Base-by-base conservation (phyloP, 2,888 invertebrate species). In the Eupithecia vulgata region DNA sequence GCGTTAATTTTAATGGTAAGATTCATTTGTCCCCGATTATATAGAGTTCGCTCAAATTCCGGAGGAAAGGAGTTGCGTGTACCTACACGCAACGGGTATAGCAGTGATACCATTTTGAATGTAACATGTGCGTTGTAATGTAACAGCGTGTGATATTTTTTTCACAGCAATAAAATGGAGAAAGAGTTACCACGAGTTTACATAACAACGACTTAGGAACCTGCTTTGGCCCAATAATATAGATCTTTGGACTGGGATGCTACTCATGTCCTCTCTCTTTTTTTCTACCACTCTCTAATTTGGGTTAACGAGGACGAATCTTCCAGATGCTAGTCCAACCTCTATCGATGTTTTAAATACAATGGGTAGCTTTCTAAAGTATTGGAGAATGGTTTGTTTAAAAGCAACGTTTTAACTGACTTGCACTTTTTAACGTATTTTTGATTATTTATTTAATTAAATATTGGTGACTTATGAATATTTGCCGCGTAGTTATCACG, bases 1-100 rank as follows among this genome's bases (percentile, higher is more conserved):
- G 85, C 87, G 87, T 90, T 90, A 87, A 92, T 90, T 92, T 91
- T 91, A 91, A 91, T 90, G 88, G 86, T 85, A 83, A 90, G 90
- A 92, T 92, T 91, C 91, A 93, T 93, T 91, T 90, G 89, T 90
- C 87, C 86, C 85, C 88, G 85, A 91, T 91, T 91, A 90, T 84
- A 82, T 85, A 83, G 87, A 87, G 86, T 90, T 89, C 90, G 89
- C 91, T 92, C 89, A 90, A 91, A 91, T 90, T 90, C 82, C n/a
- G n/a, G n/a, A n/a, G n/a, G n/a, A n/a, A n/a, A n/a, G n/a, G n/a
- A 83, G 85, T 83, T 84, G 83, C 84, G 35, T 25, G 57, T 13
- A 30, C 30, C 30, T 30, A 30, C 30, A 30, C 30, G 35, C 5
- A 13, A 25, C 48, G n/a, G 21, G 64, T 40, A 42, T 40, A 25